Evolutionary conservation across 2,888 invertebrate genomes (phyloP), one percentile per base, ranked within the genome.

Genomic region (Ectobius pallidus): DNA sequence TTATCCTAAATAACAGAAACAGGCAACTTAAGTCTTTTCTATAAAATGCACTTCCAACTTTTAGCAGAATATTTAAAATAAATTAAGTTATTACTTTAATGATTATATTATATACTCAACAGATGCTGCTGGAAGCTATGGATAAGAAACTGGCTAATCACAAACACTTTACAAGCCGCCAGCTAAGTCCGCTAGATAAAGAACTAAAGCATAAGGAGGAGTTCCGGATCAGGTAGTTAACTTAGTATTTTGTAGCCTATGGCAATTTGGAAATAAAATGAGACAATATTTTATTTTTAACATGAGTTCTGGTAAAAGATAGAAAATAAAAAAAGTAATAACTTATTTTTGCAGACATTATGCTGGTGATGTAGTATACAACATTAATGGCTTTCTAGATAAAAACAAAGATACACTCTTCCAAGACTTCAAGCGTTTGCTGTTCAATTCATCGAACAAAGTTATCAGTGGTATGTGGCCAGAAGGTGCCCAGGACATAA

Each of bases 391-490:
- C 0, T 99, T 99, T 85, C 89, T 99, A 83, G 98, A 99, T 83
- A 99, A 99, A 85, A 99, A 99, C 85, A 96, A 93, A 83, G 99
- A 99, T 83, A 94, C 95, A 0, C 86, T 99, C 65, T 99, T 95
- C 86, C 97, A 97, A 86, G 98, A 99, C 84, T 95, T 99, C 80
- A 99, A 98, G 85, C 86, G 99, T 32, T 85, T 99, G 72, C 86
- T 98, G 77, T 96, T 90, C 83, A 91, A 92, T 80, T 97, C 97
- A 63, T 86, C 85, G 72, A 93, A 96, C 83, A 81, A 85, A 22
- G 89, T 94, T 77, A 87, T 99, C 52, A 89, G 90, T 55, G 85
- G 86, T 74, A 97, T 99, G 96, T 99, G 97, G 97, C 98, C 97
- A 0, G 99, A 99, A 83, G 99, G 99, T 32, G 94, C 93, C 27